These are phyloP conservation scores for Sthenelais limicola DNA, from an alignment of 2,888 invertebrate species.

Conservation along the genomic window DNA sequence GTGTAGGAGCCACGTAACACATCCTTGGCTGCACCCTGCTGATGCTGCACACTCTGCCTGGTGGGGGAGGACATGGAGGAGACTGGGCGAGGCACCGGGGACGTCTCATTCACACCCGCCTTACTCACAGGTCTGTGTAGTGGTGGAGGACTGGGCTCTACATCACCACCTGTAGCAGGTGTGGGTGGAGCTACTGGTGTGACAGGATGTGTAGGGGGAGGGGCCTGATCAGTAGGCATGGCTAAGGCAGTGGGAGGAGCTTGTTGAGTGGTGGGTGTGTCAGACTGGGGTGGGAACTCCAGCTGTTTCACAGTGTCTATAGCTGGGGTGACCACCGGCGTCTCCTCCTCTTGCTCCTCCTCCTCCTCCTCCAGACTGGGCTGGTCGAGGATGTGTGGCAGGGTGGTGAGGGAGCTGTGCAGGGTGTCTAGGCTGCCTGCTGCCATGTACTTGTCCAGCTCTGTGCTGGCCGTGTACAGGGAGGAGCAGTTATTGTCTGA, in stretches of 20 bases:
- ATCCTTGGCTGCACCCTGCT: not conserved
- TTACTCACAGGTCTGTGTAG: no score
- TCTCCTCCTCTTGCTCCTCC: not conserved
- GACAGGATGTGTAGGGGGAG: no score
- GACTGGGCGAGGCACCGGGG: not conserved
- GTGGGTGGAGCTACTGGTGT: no score
- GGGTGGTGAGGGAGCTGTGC: conserved; percentile 35
- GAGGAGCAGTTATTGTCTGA: conserved; percentile 17
- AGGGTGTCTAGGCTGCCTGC: conserved; percentile 35
- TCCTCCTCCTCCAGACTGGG: not conserved
- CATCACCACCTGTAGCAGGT: no score
- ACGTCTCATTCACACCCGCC: no score
- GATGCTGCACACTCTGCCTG: not conserved
- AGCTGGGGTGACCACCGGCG: no score
- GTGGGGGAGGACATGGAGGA: not conserved
- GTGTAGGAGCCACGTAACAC: conserved; percentile 84
- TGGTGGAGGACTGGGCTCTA: no score
- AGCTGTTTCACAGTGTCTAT: no score
- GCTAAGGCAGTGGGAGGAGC: no score
- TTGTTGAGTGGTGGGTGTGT: no score
- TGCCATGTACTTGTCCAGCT: conserved; percentile 48
- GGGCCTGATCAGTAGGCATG: no score
- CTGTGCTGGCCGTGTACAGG: conserved; percentile 48
- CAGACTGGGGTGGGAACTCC: no score
- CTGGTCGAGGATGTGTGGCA: conserved; percentile 31